Evolutionary conservation across 2,797 vertebrate genomes (phyloP).

Genomic region (Eleutherodactylus coqui): DNA sequence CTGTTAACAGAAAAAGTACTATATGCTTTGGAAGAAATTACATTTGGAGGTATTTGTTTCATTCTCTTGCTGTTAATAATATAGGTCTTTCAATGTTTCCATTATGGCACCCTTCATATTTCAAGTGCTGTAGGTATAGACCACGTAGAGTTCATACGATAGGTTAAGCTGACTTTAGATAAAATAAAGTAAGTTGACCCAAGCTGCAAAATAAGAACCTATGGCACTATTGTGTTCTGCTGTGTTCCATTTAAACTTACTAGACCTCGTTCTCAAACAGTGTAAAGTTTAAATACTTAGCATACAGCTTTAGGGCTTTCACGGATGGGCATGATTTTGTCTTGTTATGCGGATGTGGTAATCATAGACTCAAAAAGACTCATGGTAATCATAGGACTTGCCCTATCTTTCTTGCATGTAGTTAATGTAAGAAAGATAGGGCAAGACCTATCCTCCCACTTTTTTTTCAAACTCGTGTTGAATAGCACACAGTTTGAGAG

Average conservation of each 20-base stretch:
- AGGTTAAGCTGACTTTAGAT: neutral
- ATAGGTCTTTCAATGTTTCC: neutral
- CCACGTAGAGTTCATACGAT: neutral
- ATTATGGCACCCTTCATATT: neutral
- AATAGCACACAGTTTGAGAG: no score
- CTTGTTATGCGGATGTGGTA: no score
- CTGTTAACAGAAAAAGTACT: neutral
- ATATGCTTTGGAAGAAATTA: neutral
- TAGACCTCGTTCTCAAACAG: neutral
- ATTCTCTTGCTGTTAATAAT: conserved; percentile 5
- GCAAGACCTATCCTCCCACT: no score
- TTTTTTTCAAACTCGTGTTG: no score
- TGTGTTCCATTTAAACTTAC: neutral
- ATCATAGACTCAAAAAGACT: no score
- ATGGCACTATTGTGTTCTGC: neutral
- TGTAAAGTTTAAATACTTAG: neutral
- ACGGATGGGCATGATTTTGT: no score
- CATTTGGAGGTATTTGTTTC: conserved; percentile 26
- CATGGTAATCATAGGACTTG: no score
- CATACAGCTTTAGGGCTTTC: no score
- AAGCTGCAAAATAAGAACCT: neutral
- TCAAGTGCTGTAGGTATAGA: conserved; percentile 20
- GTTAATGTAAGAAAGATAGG: no score
- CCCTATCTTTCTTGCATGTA: no score
- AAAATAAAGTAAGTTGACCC: neutral